Conservation (phyloP, 2,888 invertebrate genomes). For the Lithosia quadra region DNA sequence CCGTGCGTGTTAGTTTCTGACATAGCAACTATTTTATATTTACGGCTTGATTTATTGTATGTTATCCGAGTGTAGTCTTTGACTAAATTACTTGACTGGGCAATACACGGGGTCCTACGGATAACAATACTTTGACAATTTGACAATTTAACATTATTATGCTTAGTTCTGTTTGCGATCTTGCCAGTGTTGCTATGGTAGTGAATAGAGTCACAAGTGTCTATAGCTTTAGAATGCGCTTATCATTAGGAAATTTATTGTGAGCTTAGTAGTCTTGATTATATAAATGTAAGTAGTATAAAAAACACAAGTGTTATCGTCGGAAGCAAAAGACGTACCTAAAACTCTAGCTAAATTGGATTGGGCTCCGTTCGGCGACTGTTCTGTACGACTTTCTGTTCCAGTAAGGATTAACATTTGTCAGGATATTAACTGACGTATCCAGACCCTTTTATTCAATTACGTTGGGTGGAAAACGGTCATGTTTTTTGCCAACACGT, state of each 20-base stretch:
- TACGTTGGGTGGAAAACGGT: constrained; percentile 17
- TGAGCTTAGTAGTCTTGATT: not conserved
- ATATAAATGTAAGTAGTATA: not conserved
- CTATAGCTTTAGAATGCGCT: too few species aligned
- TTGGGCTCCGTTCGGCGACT: constrained; percentile 23
- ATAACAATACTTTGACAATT: too few species aligned
- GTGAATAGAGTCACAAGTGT: too few species aligned
- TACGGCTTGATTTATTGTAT: not conserved
- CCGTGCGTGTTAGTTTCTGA: not conserved
- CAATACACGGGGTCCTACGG: too few species aligned
- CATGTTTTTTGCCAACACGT: constrained; percentile 13
- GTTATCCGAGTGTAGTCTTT: not conserved
- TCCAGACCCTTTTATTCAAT: constrained; percentile 31
- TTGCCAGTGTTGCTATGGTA: not conserved
- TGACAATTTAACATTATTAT: too few species aligned
- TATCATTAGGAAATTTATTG: not conserved
- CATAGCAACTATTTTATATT: not conserved
- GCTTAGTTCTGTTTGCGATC: not conserved
- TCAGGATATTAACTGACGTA: constrained; percentile 25
- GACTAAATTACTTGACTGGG: not conserved
- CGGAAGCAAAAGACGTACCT: not conserved
- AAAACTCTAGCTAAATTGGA: not conserved
- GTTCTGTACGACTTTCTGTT: constrained; percentile 14
- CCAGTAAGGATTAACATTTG: constrained; percentile 18
- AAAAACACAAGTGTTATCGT: not conserved